Evolutionary conservation across 2,888 invertebrate genomes (phyloP).

Genomic region (Erebia epiphron): DNA sequence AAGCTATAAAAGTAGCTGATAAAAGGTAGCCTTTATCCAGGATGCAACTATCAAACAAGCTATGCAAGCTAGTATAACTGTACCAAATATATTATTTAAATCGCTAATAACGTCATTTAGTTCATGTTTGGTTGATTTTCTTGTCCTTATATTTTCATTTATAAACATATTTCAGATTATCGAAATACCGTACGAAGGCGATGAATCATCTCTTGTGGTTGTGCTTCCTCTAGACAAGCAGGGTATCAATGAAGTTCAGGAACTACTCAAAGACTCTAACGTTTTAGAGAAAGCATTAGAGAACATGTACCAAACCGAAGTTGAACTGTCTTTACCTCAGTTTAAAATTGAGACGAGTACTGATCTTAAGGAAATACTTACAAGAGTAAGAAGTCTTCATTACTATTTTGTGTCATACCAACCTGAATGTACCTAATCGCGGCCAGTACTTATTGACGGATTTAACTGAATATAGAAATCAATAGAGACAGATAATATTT

Average conservation of each 20-base stretch:
- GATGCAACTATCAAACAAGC: too few species aligned
- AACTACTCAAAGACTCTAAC: slow-evolving; percentile 78
- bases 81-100: background rate
- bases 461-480: background rate
- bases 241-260: slow-evolving; percentile 84
- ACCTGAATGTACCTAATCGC: too few species aligned
- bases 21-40: too few species aligned
- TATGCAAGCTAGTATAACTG: too few species aligned
- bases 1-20: too few species aligned
- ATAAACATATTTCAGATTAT: slow-evolving; percentile 76
- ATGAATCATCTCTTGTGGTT: slow-evolving; percentile 87
- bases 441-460: background rate
- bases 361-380: slow-evolving; percentile 82
- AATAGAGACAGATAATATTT: background rate
- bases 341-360: slow-evolving; percentile 90
- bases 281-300: slow-evolving; percentile 66
- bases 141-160: background rate
- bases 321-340: slow-evolving; percentile 87
- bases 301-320: slow-evolving; percentile 70
- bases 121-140: background rate
- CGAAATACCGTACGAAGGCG: slow-evolving; percentile 88
- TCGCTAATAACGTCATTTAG: background rate
- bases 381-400: slow-evolving; percentile 73
- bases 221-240: slow-evolving; percentile 87
- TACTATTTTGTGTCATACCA: background rate